Conservation (phyloP, 2,113 vertebrate species). For the Callospermophilus lateralis region DNA sequence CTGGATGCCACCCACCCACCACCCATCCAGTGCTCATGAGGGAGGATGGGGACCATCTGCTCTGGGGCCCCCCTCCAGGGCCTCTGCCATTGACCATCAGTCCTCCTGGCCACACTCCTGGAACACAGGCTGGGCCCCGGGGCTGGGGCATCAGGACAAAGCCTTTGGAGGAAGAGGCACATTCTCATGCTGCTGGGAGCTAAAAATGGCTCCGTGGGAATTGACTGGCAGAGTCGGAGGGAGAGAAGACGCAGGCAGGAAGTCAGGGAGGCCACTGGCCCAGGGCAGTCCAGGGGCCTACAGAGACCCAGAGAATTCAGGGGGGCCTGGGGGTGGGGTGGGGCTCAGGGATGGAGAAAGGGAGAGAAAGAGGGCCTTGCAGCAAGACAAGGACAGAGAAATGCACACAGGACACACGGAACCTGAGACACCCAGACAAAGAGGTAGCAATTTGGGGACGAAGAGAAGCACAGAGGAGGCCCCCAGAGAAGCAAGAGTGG, state of each 20-base stretch:
- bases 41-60: neutral
- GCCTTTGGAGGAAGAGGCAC: constrained; percentile 68
- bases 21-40: neutral
- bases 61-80: neutral
- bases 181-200: constrained; percentile 73
- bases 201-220: constrained; percentile 86
- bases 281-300: neutral
- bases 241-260: neutral
- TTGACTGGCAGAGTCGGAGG: constrained; percentile 62
- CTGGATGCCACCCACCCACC: neutral
- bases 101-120: neutral
- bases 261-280: constrained; percentile 1
- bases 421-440: constrained; percentile 80
- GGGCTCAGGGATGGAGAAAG: neutral
- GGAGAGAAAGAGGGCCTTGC: neutral
- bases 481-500: constrained; percentile 58
- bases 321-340: neutral
- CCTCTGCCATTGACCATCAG: neutral
- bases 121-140: constrained; percentile 69
- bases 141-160: constrained; percentile 66
- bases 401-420: constrained; percentile 29
- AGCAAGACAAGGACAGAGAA: neutral
- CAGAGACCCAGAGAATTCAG: neutral
- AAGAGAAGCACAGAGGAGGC: constrained; percentile 53
- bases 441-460: constrained; percentile 79